phyloP scores from a whole-genome alignment of 1,140 invertebrate species.

The Aradophagus sp. region DNA sequence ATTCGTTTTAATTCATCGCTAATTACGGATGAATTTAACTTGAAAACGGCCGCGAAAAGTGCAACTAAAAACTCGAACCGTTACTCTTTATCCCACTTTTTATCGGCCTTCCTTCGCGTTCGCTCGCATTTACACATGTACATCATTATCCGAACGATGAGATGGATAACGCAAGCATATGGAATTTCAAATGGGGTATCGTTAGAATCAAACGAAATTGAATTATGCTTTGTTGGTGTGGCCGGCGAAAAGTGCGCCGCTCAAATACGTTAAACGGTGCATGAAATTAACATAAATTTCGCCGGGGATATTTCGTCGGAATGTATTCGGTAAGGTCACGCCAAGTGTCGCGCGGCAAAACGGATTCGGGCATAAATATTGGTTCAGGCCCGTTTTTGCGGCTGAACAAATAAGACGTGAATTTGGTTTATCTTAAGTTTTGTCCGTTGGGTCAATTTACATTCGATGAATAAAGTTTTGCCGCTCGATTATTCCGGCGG shows the following conservation, averaged over 20 bases:
- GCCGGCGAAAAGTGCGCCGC: slow-evolving; percentile 20
- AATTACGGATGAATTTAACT: too few species aligned
- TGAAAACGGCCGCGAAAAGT: too few species aligned
- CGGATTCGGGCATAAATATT: slow-evolving; percentile 24
- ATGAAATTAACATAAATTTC: slow-evolving; percentile 40
- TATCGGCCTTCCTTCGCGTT: too few species aligned
- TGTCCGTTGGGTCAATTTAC: slow-evolving; percentile 21
- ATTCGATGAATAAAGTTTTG: slow-evolving; percentile 12
- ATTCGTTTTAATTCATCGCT: too few species aligned
- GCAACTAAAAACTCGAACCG: too few species aligned
- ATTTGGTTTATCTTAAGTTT: slow-evolving; percentile 29
- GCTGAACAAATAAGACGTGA: slow-evolving; percentile 32
- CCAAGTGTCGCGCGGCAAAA: slow-evolving; percentile 1
- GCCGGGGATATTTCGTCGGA: slow-evolving; percentile 25
- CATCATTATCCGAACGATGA: slow-evolving; percentile 29
- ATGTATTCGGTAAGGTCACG: slow-evolving; percentile 24
- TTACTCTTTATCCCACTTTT: too few species aligned
- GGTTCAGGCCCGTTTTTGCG: slow-evolving; percentile 4
- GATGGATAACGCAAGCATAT: slow-evolving; percentile 17
- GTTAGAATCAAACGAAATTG: slow-evolving; percentile 45
- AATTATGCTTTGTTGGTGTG: slow-evolving; percentile 36
- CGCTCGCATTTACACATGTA: too few species aligned
- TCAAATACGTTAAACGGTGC: slow-evolving; percentile 38
- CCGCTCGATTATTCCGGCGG: slow-evolving; percentile 8
- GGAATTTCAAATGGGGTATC: slow-evolving; percentile 35